Conservation (phyloP, 2,797 vertebrate species). For the Channallabes apus region DNA sequence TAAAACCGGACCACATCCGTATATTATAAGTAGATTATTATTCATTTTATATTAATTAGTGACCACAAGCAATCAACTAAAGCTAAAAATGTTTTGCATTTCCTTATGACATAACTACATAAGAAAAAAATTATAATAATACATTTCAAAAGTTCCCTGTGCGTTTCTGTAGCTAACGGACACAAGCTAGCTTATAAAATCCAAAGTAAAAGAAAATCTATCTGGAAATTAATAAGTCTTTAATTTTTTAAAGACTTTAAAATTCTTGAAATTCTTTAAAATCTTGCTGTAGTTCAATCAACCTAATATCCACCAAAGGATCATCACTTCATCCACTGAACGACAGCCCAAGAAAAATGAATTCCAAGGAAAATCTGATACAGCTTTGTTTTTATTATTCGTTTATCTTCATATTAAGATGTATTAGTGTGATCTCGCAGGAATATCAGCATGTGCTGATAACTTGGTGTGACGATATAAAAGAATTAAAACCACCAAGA, state of each 20-base stretch:
- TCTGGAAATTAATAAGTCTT: not conserved
- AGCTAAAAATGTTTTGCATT: not conserved
- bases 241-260: no score
- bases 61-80: not conserved
- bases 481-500: not conserved
- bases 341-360: slow-evolving; percentile 76
- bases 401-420: not conserved
- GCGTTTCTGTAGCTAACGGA: not conserved
- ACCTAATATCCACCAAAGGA: not conserved
- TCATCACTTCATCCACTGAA: slow-evolving; percentile 39
- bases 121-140: not conserved
- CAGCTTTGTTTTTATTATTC: slow-evolving; percentile 65
- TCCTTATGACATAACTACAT: not conserved
- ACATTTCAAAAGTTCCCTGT: not conserved
- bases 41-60: not conserved
- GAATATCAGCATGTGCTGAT: not conserved
- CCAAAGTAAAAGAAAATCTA: not conserved
- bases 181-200: not conserved
- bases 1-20: not conserved
- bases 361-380: slow-evolving; percentile 79
- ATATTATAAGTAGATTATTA: slow-evolving; percentile 71
- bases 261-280: no score
- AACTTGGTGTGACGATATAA: not conserved
- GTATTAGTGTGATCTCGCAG: not conserved
- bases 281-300: not conserved